A percentile compares a stretch with the other conserved stretches of the same genome.
These are phyloP conservation scores for Ariolimax columbianus DNA, from an alignment of 2,888 invertebrate species.

Conservation along the genomic window DNA sequence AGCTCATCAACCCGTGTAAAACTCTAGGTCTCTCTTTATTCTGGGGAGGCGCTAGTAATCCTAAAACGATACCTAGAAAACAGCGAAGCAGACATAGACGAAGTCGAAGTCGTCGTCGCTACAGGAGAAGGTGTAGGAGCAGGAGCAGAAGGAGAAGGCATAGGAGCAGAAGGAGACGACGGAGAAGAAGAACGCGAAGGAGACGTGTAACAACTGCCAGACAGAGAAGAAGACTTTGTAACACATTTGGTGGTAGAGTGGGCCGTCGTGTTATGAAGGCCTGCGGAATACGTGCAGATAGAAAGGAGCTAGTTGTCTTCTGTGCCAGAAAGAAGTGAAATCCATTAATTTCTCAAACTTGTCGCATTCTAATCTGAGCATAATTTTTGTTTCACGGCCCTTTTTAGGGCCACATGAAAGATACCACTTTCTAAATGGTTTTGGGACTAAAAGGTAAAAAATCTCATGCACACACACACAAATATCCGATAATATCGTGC, in stretches of 20 bases:
- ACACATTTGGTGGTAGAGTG: constrained; percentile 6
- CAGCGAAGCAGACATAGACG: background rate
- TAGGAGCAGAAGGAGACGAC: background rate
- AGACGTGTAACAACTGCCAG: background rate
- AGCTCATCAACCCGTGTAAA: background rate
- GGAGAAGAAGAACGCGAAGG: background rate
- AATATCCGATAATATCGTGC: no score
- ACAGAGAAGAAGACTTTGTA: background rate
- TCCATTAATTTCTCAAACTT: background rate
- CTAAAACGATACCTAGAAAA: background rate
- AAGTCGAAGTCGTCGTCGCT: background rate
- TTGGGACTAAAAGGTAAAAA: background rate
- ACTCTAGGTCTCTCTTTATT: constrained; percentile 4
- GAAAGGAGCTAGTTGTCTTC: constrained; percentile 34
- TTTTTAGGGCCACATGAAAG: constrained; percentile 27
- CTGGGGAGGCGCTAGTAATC: background rate
- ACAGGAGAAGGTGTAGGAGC: background rate
- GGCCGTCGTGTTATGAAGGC: background rate
- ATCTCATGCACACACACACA: no score
- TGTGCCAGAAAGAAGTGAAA: constrained; percentile 23
- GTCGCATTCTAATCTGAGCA: background rate
- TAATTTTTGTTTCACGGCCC: constrained; percentile 31
- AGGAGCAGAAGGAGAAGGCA: background rate
- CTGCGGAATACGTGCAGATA: background rate
- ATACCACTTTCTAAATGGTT: constrained; percentile 21